These are phyloP conservation scores for Diplosoma virens DNA, from an alignment of 23 tunicate genomes.

Conservation along the genomic window DNA sequence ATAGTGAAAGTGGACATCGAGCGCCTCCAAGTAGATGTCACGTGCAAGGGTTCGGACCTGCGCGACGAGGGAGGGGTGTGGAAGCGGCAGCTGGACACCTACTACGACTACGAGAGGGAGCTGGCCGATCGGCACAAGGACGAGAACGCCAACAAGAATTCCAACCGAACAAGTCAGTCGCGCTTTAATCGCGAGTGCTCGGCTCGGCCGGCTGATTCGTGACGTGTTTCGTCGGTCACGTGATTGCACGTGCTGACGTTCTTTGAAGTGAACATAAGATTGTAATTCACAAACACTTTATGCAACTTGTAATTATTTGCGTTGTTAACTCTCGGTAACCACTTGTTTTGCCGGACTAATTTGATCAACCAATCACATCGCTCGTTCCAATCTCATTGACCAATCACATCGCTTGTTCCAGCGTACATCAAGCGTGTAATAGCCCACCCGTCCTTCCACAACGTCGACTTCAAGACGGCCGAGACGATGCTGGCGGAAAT, in stretches of 20 bases:
- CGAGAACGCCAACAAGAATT: slow-evolving; percentile 56
- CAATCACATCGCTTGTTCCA: too few relatives aligned
- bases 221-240: too few relatives aligned
- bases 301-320: too few relatives aligned
- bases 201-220: too few relatives aligned
- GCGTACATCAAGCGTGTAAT: slow-evolving; percentile 96
- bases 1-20: slow-evolving; percentile 70
- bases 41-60: slow-evolving; percentile 75
- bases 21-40: slow-evolving; percentile 72
- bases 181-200: not conserved
- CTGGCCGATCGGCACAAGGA: slow-evolving; percentile 52
- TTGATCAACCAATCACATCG: too few relatives aligned
- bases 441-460: slow-evolving; percentile 88
- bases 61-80: slow-evolving; percentile 74
- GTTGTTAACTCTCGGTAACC: too few relatives aligned
- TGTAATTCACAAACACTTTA: too few relatives aligned
- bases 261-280: too few relatives aligned
- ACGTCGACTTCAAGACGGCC: slow-evolving; percentile 83
- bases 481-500: slow-evolving; percentile 61
- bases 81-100: slow-evolving; percentile 58
- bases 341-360: too few relatives aligned
- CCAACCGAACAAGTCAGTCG: slow-evolving; percentile 69
- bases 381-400: too few relatives aligned
- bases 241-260: too few relatives aligned
- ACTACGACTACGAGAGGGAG: slow-evolving; percentile 67